phyloP scores from a whole-genome alignment of 1,140 invertebrate genomes.

The Holcopasites calliopsidis region DNA sequence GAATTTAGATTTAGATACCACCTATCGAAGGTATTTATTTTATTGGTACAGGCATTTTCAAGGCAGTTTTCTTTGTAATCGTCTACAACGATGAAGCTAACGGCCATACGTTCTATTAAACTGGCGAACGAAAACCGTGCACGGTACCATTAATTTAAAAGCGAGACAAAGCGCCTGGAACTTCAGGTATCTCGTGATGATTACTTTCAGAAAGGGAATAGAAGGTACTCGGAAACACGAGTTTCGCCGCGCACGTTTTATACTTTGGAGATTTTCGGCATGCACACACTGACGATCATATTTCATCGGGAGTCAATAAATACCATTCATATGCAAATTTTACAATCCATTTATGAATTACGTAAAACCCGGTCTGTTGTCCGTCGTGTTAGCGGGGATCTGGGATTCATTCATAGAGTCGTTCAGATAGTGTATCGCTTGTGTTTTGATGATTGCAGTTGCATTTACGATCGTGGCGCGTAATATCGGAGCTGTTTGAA shows the following conservation, averaged over 20 bases:
- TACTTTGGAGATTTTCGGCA: no score
- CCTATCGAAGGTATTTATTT: no score
- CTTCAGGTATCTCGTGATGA: no score
- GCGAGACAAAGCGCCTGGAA: no score
- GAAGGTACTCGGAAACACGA: background rate
- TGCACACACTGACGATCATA: background rate
- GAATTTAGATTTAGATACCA: background rate
- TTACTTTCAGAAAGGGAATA: background rate
- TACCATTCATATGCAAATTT: constrained; percentile 26
- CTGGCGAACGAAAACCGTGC: no score
- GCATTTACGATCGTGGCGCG: constrained; percentile 17
- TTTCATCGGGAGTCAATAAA: background rate
- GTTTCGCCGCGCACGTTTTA: background rate
- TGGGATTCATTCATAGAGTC: constrained; percentile 59
- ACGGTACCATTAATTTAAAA: no score
- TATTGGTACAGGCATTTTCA: no score
- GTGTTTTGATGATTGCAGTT: constrained; percentile 45
- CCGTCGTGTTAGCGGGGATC: constrained; percentile 33
- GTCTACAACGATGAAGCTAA: no score
- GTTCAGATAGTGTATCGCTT: constrained; percentile 39
- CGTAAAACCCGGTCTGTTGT: constrained; percentile 36
- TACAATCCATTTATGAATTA: constrained; percentile 35
- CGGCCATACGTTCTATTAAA: no score
- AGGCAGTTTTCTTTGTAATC: no score
- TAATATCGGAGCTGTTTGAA: constrained; percentile 41